phyloP scores from a whole-genome alignment of 2,888 invertebrate genomes.

The Stenodema calcarata region DNA sequence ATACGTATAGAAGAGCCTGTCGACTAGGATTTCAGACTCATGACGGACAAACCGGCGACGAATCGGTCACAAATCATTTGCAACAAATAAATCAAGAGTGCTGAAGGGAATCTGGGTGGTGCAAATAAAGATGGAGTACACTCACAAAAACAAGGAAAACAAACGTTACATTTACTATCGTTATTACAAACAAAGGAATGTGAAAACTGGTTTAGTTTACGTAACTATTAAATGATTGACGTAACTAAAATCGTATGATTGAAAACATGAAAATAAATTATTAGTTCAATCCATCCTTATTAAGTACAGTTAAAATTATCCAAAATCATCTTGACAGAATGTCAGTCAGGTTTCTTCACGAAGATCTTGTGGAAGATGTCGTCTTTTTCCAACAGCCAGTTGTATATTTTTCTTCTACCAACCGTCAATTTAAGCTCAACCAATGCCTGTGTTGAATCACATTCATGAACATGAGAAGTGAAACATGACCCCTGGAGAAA shows the following conservation, averaged over 20 bases:
- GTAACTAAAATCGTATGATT: background rate
- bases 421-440: too few relatives aligned
- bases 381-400: background rate
- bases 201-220: slow-evolving; percentile 12
- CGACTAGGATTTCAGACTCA: too few relatives aligned
- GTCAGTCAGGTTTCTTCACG: background rate
- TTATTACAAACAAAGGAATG: slow-evolving; percentile 42
- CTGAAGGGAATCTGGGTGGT: background rate
- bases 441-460: too few relatives aligned
- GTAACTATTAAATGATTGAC: background rate
- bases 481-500: too few relatives aligned
- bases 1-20: too few relatives aligned
- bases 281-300: background rate
- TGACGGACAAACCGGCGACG: too few relatives aligned
- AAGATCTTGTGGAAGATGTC: background rate
- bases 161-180: slow-evolving; percentile 11
- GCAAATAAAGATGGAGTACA: background rate
- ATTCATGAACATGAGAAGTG: too few relatives aligned
- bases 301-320: background rate
- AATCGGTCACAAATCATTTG: too few relatives aligned
- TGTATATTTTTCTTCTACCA: background rate
- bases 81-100: too few relatives aligned
- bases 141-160: slow-evolving; percentile 8
- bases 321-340: background rate
- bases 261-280: background rate